A percentile compares a stretch with the other conserved stretches of the same genome.
Evolutionary conservation across 2,888 invertebrate genomes (phyloP).

Genomic region (Spodoptera picta): DNA sequence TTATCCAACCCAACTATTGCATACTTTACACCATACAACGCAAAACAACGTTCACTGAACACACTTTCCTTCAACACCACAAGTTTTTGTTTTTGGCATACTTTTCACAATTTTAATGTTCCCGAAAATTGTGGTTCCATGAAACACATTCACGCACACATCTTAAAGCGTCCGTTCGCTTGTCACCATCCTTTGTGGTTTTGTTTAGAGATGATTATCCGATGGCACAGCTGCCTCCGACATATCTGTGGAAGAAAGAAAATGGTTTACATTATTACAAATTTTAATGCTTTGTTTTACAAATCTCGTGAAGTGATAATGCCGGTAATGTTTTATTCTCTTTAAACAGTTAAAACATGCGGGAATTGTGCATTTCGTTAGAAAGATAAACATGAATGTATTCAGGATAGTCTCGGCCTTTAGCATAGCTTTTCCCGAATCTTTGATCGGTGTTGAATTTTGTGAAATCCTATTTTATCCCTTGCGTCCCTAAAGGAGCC

Average conservation of each 20-base stretch:
- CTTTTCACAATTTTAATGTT: conserved; percentile 36
- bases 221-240: conserved; percentile 16
- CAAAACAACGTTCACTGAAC: conserved; percentile 29
- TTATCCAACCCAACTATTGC: conserved; percentile 55
- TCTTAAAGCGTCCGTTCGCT: conserved; percentile 40
- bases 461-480: conserved; percentile 52
- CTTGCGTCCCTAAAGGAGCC: conserved; percentile 50
- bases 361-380: conserved; percentile 35
- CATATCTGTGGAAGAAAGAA: conserved; percentile 52
- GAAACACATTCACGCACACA: conserved; percentile 38
- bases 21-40: conserved; percentile 41
- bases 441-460: conserved; percentile 55
- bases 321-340: conserved; percentile 27
- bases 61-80: conserved; percentile 37
- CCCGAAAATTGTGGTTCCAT: conserved; percentile 6
- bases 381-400: conserved; percentile 50
- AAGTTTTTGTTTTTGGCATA: conserved; percentile 51
- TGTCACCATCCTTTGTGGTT: conserved; percentile 39
- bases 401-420: conserved; percentile 35
- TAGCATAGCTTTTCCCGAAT: conserved; percentile 34
- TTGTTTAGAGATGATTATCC: conserved; percentile 26
- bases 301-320: conserved; percentile 29
- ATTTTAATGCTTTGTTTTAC: conserved; percentile 21
- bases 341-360: conserved; percentile 22
- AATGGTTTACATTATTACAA: conserved; percentile 29